Evolutionary conservation across 2,888 invertebrate genomes (phyloP).

Genomic region (Epinotia ramella): DNA sequence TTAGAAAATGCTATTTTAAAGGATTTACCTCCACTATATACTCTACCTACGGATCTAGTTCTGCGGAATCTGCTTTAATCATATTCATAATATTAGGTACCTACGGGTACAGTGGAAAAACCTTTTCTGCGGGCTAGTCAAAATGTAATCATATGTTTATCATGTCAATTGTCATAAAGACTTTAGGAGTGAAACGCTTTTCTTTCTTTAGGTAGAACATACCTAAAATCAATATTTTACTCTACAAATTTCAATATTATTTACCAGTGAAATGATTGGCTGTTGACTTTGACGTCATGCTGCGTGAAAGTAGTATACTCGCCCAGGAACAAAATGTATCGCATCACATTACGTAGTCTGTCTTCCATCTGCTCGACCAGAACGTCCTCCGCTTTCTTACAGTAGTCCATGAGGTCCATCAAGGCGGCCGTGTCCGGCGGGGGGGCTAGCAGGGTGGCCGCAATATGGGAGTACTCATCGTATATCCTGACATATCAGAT

Average conservation of each 20-base stretch:
- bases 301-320: conserved; percentile 93
- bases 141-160: too few species aligned
- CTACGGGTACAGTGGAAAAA: too few species aligned
- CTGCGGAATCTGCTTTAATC: too few species aligned
- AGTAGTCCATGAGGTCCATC: conserved; percentile 92
- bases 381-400: conserved; percentile 89
- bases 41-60: too few species aligned
- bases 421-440: conserved; percentile 94
- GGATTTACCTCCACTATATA: too few species aligned
- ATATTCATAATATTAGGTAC: background rate
- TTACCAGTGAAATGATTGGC: conserved; percentile 93
- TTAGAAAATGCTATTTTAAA: background rate
- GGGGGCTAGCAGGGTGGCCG: conserved; percentile 90
- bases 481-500: conserved; percentile 86
- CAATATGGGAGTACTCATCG: conserved; percentile 93
- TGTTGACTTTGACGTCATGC: conserved; percentile 95
- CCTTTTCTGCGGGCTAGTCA: too few species aligned
- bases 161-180: too few species aligned
- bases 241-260: conserved; percentile 45
- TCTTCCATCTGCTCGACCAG: conserved; percentile 91
- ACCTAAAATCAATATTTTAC: too few species aligned
- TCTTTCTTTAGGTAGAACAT: too few species aligned
- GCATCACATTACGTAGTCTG: conserved; percentile 87
- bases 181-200: too few species aligned
- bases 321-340: conserved; percentile 92